These are phyloP conservation scores for Tetranychus truncatus DNA, from an alignment of 2,888 invertebrate species.

Conservation along the genomic window DNA sequence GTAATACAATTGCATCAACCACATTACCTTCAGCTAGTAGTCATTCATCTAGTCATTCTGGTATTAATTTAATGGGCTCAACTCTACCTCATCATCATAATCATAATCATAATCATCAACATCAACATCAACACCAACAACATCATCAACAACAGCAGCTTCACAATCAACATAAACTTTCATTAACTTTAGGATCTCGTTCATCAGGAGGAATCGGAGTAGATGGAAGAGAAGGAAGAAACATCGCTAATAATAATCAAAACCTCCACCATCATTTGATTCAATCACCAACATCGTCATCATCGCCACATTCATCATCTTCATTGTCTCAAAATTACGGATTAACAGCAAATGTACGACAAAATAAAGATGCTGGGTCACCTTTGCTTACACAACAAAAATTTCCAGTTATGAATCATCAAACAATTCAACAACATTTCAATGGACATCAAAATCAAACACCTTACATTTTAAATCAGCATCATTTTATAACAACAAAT, in stretches of 20 bases:
- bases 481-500: neutral
- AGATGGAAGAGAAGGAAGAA: too few species aligned
- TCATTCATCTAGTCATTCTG: constrained; percentile 12
- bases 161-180: neutral
- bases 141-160: neutral
- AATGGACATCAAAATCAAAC: neutral
- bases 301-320: neutral
- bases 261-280: neutral
- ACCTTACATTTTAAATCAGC: neutral
- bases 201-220: neutral
- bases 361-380: neutral
- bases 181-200: neutral
- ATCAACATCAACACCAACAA: neutral
- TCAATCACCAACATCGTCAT: neutral
- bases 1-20: neutral
- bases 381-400: neutral
- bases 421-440: constrained; percentile 12
- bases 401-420: constrained; percentile 11
- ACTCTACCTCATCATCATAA: neutral
- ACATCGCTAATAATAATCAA: too few species aligned
- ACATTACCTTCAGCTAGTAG: neutral
- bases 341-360: neutral
- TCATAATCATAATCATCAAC: neutral
- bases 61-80: neutral
- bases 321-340: neutral